Evolutionary conservation across 2,888 invertebrate species (phyloP), one percentile per base, ranked within the genome.

Genomic region (Platycnemis pennipes): DNA sequence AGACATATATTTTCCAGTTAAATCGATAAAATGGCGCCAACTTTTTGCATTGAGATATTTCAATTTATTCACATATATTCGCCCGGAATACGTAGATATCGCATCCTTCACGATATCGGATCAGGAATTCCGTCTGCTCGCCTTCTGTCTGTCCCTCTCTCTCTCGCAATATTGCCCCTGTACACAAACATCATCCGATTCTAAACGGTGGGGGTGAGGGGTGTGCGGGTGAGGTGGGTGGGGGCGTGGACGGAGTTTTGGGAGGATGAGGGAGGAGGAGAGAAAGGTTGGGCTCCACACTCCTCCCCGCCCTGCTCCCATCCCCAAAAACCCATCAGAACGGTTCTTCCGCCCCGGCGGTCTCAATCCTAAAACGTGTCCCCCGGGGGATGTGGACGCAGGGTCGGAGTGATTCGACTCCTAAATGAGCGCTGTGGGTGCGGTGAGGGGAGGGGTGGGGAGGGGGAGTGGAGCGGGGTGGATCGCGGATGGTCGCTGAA

Each of bases 21-120:
- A 63, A 63, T 63, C 63, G 63, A 63, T 63, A 26, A n/a, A 63
- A n/a, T 63, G 63, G 5, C 63, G 3, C 63, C 63, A 63, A 22
- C 77, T 69, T 31, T 31, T 69, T 69, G 31, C 69, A n/a, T 37
- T 37, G 37, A 77, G 63, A 77, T 37, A 31, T 77, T 77, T 77
- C 77, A 77, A 77, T 37, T 63, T 77, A 77, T 77, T 77, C 63
- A 63, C 63, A 77, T 77, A 77, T 77, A 37, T 77, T 77, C 37
- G 1, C 77, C 63, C 77, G 37, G 77, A 37, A 77, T 77, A 77
- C 31, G 16, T 77, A 77, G 31, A 77, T 77, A 77, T 77, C 37
- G 77, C 77, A 77, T 77, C 31, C 77, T 77, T 77, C 37, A 37
- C 77, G 77, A 77, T 37, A 77, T 77, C 37, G 77, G 37, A 77